Conservation (phyloP, 2,797 vertebrate genomes). For the Lithobates pipiens region DNA sequence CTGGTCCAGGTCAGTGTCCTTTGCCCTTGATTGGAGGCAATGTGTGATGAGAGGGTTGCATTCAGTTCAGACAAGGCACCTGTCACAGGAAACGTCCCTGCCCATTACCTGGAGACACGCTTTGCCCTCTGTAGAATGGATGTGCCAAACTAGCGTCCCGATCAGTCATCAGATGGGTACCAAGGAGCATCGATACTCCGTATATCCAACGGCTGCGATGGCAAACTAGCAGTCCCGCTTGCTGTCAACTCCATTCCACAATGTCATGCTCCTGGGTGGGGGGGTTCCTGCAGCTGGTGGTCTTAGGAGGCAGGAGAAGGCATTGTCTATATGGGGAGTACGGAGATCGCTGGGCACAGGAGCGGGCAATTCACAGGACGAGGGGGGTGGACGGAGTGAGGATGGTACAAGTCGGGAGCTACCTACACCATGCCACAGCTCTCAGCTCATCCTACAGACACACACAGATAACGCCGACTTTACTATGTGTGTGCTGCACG, state of each 20-base stretch:
- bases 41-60: constrained; percentile 22
- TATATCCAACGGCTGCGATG: constrained; percentile 27
- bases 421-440: not conserved
- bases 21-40: constrained; percentile 16
- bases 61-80: constrained; percentile 48
- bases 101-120: constrained; percentile 42
- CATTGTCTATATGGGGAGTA: constrained; percentile 10
- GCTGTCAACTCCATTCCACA: constrained; percentile 59
- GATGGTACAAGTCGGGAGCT: not conserved
- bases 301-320: not conserved
- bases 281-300: constrained; percentile 3
- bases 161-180: constrained; percentile 49
- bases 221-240: constrained; percentile 31
- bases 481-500: constrained; percentile 6
- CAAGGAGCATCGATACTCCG: constrained; percentile 45
- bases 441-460: constrained; percentile 1
- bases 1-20: constrained; percentile 49
- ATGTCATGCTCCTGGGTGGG: constrained; percentile 18
- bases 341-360: not conserved
- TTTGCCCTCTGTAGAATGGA: constrained; percentile 4
- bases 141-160: constrained; percentile 37
- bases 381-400: too few relatives aligned
- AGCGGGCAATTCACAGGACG: constrained; percentile 38
- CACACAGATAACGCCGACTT: not conserved
- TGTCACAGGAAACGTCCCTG: constrained; percentile 33